These are phyloP conservation scores for Myotis davidii DNA, from an alignment of 2,113 vertebrate species.

Conservation along the genomic window DNA sequence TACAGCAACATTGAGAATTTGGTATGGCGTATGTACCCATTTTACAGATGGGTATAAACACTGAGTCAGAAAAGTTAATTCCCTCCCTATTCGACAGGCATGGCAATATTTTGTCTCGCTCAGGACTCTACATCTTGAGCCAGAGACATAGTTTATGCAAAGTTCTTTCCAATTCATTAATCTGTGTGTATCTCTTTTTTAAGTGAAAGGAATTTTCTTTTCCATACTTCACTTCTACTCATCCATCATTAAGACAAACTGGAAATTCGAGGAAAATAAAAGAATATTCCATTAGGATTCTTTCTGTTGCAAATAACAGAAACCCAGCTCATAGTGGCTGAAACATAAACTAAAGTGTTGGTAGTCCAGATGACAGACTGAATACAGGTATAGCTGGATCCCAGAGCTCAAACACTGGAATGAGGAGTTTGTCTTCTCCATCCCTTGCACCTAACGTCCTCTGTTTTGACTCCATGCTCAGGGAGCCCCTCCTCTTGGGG, in stretches of 20 bases:
- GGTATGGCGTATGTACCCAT: background rate
- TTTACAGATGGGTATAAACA: background rate
- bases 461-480: background rate
- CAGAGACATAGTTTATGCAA: background rate
- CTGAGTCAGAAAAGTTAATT: background rate
- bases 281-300: background rate
- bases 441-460: background rate
- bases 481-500: background rate
- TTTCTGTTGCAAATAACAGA: background rate
- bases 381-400: background rate
- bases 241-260: background rate
- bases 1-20: background rate
- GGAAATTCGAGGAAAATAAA: background rate
- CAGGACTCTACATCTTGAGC: background rate
- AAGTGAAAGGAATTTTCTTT: background rate
- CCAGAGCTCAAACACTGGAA: background rate
- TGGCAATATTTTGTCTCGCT: background rate
- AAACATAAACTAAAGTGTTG: background rate
- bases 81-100: background rate
- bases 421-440: background rate
- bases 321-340: background rate
- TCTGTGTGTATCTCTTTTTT: background rate
- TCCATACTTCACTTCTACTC: background rate
- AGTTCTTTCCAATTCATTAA: background rate
- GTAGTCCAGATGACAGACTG: no score